Base-by-base conservation (phyloP, 2,888 invertebrate genomes). In the Tridacna gigas region DNA sequence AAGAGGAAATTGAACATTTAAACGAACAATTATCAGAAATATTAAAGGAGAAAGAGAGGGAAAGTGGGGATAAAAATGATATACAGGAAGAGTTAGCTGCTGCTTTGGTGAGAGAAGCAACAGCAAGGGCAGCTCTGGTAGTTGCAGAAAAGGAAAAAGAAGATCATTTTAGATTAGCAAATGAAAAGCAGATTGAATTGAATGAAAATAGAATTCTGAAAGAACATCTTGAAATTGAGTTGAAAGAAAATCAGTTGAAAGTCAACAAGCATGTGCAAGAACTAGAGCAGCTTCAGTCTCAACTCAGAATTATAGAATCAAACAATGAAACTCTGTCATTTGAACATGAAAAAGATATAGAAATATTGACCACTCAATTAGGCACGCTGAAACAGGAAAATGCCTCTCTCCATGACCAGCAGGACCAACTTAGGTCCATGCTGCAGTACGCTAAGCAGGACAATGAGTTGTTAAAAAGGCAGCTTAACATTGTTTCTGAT, bases 71-170 rank as follows among this genome's bases (percentile, higher is more conserved):
- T 71, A 45, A 71, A 20, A 77, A 77, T 71, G 56, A 77, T 9
- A 25, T 84, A 22, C 83, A 86, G 37, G 77, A 79, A 65, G 79
- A 83, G 51, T 25, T 71, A 25, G 71, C 71, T 51, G 48, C 71
- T 13, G 71, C 71, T 22, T 51, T 71, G 48, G 71, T 71, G 4
- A 48, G 26, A 71, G 79, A 78, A 48, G 83, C 77, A 61, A 47
- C 77, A n/a, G 37, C 74, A 15, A 83, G 77, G 37, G 51, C 66
- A 25, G 25, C 25, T 15, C 9, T 78, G 15, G 45, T 69, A 60
- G 45, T 74, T n/a, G 25, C 60, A 18, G 74, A 78, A 69, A 74
- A 60, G 9, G 78, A 78, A 61, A 74, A 74, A 3, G 51, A 45
- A 2, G 47, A 51, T 25, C 51, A 25, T 48, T 18, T 22, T 12